A percentile compares a stretch with the other conserved stretches of the same genome.
phyloP scores from a whole-genome alignment of 2,888 invertebrate genomes.

The Graphium colonna region DNA sequence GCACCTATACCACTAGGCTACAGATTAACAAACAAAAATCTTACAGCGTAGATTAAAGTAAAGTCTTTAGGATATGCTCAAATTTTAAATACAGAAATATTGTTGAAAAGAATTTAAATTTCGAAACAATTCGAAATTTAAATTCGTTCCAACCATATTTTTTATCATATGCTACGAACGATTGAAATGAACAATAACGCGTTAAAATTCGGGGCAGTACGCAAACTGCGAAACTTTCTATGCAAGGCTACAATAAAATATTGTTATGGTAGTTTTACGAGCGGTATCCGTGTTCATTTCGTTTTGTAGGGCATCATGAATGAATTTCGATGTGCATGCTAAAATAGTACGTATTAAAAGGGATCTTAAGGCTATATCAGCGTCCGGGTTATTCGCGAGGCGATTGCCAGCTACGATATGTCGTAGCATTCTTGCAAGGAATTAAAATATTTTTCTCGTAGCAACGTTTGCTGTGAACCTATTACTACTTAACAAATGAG shows the following conservation, averaged over 20 bases:
- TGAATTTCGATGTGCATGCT: conserved; percentile 8
- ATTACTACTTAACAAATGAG: too few species aligned
- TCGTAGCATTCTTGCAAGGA: neutral
- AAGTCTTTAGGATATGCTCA: too few species aligned
- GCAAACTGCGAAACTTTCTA: conserved; percentile 40
- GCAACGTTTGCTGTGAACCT: too few species aligned
- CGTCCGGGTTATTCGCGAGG: too few species aligned
- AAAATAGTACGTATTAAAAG: neutral
- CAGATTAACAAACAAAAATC: too few species aligned
- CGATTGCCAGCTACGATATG: conserved; percentile 1
- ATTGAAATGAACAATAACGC: conserved; percentile 6
- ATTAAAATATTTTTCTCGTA: neutral
- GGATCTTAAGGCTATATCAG: neutral
- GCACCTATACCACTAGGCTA: too few species aligned
- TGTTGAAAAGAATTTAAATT: too few species aligned
- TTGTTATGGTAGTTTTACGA: conserved; percentile 46
- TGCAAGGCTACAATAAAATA: conserved; percentile 41
- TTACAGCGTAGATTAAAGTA: too few species aligned
- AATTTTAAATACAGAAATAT: too few species aligned
- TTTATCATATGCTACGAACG: conserved; percentile 7
- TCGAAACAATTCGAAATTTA: too few species aligned
- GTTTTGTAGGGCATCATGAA: conserved; percentile 18
- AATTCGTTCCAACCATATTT: too few species aligned
- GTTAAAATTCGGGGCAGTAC: conserved; percentile 28
- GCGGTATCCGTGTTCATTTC: conserved; percentile 40